These are phyloP conservation scores for Philonicus albiceps DNA, from an alignment of 2,888 invertebrate genomes.

Conservation along the genomic window DNA sequence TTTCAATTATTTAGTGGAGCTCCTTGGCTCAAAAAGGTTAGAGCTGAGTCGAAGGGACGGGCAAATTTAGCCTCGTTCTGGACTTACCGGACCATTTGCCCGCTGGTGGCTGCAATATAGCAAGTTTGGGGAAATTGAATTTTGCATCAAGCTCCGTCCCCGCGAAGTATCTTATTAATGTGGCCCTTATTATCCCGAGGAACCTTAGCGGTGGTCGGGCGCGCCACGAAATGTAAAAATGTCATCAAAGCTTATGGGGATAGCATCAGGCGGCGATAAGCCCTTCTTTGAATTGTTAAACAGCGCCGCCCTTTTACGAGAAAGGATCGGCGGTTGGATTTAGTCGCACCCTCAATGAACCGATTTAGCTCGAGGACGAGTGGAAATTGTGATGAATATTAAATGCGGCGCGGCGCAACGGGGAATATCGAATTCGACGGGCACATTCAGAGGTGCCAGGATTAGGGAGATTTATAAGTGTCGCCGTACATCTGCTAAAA, in stretches of 20 bases:
- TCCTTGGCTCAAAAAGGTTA: background rate
- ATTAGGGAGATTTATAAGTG: background rate
- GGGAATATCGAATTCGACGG: background rate
- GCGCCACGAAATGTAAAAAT: background rate
- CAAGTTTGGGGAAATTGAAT: background rate
- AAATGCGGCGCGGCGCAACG: background rate
- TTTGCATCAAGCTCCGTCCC: background rate
- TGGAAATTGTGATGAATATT: background rate
- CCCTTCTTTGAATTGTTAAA: background rate
- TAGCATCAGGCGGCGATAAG: background rate
- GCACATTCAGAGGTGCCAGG: background rate
- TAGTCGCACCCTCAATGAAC: background rate
- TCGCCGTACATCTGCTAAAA: background rate
- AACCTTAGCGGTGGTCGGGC: background rate
- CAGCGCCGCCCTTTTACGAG: background rate
- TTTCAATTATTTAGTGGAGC: background rate
- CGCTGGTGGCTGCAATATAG: background rate
- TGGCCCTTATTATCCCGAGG: background rate
- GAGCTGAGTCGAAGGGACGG: background rate
- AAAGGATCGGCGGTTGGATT: background rate
- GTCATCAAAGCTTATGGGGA: background rate
- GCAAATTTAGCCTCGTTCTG: background rate
- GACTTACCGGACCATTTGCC: background rate
- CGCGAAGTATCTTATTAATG: background rate
- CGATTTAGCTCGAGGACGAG: background rate